A percentile compares a stretch with the other conserved stretches of the same genome.
These are phyloP conservation scores for Trichonephila clavata DNA, from an alignment of 1,140 invertebrate species.

Conservation along the genomic window DNA sequence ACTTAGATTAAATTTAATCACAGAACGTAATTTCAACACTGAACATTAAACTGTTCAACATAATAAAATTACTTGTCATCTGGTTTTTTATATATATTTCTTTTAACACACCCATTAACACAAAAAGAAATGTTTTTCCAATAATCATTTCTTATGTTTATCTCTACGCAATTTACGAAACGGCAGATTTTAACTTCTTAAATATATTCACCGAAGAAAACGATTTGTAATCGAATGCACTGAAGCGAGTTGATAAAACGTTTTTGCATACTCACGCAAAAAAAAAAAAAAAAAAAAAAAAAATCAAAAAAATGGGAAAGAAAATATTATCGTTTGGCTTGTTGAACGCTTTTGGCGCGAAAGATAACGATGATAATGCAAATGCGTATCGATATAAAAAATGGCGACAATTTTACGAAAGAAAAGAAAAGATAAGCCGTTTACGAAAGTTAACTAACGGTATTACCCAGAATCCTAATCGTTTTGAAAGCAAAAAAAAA, in stretches of 20 bases:
- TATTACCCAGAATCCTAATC: slow-evolving; percentile 18
- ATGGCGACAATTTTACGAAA: not conserved
- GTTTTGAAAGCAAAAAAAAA: not conserved
- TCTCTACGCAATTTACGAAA: not conserved
- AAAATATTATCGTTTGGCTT: slow-evolving; percentile 22
- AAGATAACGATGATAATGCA: slow-evolving; percentile 54
- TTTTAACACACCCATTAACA: not conserved
- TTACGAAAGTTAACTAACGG: slow-evolving; percentile 35
- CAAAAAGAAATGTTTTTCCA: not conserved
- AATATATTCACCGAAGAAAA: slow-evolving; percentile 4
- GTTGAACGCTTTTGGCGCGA: slow-evolving; percentile 30
- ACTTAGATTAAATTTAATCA: too few relatives aligned
- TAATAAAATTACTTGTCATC: not conserved
- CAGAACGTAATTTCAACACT: not conserved
- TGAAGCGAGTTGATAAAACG: slow-evolving; percentile 39
- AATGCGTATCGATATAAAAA: slow-evolving; percentile 49
- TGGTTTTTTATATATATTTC: not conserved
- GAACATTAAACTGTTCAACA: not conserved
- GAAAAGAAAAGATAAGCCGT: slow-evolving; percentile 12
- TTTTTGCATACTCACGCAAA: not conserved
- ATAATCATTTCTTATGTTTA: slow-evolving; percentile 24
- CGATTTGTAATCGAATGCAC: slow-evolving; percentile 6
- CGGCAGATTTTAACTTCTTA: not conserved
- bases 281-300: not conserved
- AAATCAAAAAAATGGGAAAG: not conserved